Evolutionary conservation across 2,113 vertebrate genomes (phyloP).

Genomic region (Calidris pugnax): DNA sequence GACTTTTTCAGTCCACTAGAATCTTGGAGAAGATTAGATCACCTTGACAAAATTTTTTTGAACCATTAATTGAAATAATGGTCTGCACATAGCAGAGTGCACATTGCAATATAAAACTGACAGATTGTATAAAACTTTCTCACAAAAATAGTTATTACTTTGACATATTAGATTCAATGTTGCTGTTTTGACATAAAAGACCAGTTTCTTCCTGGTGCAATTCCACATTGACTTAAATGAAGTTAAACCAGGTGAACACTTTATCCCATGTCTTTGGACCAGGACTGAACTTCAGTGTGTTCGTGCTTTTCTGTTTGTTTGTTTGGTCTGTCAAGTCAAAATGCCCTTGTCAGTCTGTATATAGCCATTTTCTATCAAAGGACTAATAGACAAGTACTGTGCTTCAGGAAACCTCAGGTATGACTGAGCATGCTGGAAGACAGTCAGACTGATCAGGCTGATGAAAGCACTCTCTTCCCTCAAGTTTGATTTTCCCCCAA

Average conservation of each 20-base stretch:
- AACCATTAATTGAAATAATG: background rate
- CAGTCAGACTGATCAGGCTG: background rate
- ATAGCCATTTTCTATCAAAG: background rate
- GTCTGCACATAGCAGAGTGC: background rate
- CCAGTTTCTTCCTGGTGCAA: background rate
- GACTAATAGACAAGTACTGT: background rate
- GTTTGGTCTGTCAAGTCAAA: background rate
- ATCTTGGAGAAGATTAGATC: background rate
- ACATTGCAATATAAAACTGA: background rate
- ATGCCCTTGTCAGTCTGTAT: background rate
- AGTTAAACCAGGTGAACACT: background rate
- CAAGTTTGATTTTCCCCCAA: background rate
- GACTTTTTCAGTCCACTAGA: background rate
- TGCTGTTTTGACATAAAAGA: background rate
- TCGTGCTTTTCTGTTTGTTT: background rate
- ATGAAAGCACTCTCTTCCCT: background rate
- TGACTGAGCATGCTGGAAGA: background rate
- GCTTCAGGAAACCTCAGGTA: background rate
- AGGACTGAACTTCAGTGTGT: background rate
- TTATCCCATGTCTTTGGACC: background rate
- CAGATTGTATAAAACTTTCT: background rate
- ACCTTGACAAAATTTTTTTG: background rate
- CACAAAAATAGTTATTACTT: background rate
- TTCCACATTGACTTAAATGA: background rate
- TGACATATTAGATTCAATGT: background rate